phyloP scores from a whole-genome alignment of 1,140 invertebrate species.

The Tetramorium alpestre region DNA sequence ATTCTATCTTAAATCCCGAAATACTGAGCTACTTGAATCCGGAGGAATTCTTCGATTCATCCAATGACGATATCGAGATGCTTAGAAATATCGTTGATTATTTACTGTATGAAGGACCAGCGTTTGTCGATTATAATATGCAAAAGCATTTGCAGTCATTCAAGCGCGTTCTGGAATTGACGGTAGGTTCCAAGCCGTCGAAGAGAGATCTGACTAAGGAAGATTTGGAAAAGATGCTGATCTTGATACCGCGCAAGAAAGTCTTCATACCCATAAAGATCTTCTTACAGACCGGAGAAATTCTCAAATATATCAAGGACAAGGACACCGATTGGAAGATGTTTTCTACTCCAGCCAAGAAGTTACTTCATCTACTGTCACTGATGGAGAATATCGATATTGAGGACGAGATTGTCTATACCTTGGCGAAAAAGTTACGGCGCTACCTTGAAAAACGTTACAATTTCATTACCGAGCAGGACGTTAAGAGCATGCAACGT shows the following conservation, averaged over 20 bases:
- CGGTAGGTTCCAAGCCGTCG: background rate
- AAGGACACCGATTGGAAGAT: conserved; percentile 19
- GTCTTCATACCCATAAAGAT: background rate
- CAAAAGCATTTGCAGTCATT: conserved; percentile 25
- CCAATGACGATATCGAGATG: background rate
- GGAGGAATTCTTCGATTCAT: background rate
- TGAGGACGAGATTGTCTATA: background rate
- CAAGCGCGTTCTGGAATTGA: background rate
- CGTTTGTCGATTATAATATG: background rate
- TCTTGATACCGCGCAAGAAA: conserved; percentile 4
- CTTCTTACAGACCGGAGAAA: conserved; percentile 11
- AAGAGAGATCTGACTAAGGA: background rate
- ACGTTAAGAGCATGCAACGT: conserved; percentile 17
- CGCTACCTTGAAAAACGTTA: conserved; percentile 11
- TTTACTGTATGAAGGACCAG: background rate
- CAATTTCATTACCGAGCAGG: conserved; percentile 37
- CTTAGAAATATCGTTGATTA: conserved; percentile 28
- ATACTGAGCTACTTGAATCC: background rate
- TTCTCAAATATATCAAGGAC: conserved; percentile 1
- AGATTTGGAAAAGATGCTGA: conserved; percentile 25
- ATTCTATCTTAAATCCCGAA: conserved; percentile 30
- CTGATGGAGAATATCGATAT: background rate
- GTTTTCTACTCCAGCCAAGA: conserved; percentile 26
- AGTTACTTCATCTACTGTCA: conserved; percentile 33
- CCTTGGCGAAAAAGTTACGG: background rate